Conservation (phyloP, 2,113 vertebrate species). For the Heliornis fulica region DNA sequence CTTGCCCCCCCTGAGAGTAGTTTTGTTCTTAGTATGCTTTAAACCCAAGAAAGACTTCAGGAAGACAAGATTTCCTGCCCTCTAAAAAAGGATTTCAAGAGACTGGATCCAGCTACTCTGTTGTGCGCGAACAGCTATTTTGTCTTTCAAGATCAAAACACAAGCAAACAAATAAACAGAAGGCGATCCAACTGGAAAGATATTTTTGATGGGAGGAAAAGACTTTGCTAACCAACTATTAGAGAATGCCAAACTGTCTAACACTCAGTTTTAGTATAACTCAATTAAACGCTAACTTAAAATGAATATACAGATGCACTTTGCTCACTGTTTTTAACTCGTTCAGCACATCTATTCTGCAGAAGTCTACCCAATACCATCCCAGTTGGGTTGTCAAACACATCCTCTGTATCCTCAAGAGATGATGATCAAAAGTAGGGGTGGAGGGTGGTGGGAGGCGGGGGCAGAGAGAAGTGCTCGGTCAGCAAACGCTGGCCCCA, state of each 20-base stretch:
- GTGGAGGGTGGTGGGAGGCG: no score
- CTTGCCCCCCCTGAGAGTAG: background rate
- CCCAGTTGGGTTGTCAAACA: background rate
- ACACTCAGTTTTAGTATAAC: background rate
- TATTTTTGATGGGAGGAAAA: conserved; percentile 28
- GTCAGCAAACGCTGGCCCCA: background rate
- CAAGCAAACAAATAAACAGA: conserved; percentile 44
- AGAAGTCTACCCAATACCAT: background rate
- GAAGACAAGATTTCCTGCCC: background rate
- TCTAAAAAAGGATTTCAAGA: background rate
- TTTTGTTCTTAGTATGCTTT: background rate
- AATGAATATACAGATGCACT: background rate
- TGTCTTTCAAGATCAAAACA: conserved; percentile 47
- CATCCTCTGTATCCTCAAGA: background rate
- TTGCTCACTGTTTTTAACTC: background rate
- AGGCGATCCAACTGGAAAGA: conserved; percentile 7
- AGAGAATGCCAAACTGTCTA: conserved; percentile 34
- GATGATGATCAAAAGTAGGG: background rate
- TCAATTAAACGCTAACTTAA: background rate
- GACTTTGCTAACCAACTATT: conserved; percentile 12
- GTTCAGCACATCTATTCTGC: background rate
- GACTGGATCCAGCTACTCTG: background rate
- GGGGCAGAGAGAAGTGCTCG: background rate
- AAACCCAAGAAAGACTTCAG: background rate
- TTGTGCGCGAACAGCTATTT: conserved; percentile 23